phyloP scores from a whole-genome alignment of 1,140 invertebrate genomes.

The Lasioglossum albipes region DNA sequence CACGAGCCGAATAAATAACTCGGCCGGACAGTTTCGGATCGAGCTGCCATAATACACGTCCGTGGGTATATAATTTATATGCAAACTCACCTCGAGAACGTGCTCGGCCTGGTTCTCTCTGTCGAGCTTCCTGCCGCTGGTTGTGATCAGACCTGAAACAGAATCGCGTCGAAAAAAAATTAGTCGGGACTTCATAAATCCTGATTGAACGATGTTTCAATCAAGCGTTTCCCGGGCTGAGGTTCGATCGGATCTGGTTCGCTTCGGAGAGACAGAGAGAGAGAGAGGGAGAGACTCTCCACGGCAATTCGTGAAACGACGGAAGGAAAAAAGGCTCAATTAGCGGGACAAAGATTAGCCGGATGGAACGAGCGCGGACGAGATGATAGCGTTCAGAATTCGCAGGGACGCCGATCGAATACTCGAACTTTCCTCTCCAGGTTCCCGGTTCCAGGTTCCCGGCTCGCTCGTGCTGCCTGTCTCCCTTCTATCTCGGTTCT shows the following conservation, averaged over 20 bases:
- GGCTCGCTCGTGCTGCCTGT: neutral
- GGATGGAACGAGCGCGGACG: constrained; percentile 21
- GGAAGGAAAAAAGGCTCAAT: constrained; percentile 37
- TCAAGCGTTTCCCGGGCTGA: constrained; percentile 12
- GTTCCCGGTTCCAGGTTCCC: too few relatives aligned
- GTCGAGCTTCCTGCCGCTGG: constrained; percentile 90
- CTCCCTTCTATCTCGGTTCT: neutral
- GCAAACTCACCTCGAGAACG: constrained; percentile 88
- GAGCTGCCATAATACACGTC: neutral
- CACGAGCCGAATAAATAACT: neutral
- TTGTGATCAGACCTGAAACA: constrained; percentile 88
- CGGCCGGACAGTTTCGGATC: neutral
- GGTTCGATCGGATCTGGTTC: neutral
- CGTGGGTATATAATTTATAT: constrained; percentile 19
- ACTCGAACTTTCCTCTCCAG: constrained; percentile 1
- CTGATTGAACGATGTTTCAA: constrained; percentile 33
- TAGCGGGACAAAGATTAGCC: constrained; percentile 56
- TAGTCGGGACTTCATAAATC: constrained; percentile 47
- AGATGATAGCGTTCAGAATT: constrained; percentile 58
- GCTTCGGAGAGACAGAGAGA: too few relatives aligned
- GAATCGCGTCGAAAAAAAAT: constrained; percentile 26
- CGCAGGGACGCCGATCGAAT: neutral
- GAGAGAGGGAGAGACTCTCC: too few relatives aligned
- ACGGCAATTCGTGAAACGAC: constrained; percentile 35
- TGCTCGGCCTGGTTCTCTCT: constrained; percentile 91